A percentile compares a stretch with the other conserved stretches of the same genome.
These are phyloP conservation scores for Anoplopoma fimbria DNA, from an alignment of 2,113 vertebrate genomes.

Conservation along the genomic window DNA sequence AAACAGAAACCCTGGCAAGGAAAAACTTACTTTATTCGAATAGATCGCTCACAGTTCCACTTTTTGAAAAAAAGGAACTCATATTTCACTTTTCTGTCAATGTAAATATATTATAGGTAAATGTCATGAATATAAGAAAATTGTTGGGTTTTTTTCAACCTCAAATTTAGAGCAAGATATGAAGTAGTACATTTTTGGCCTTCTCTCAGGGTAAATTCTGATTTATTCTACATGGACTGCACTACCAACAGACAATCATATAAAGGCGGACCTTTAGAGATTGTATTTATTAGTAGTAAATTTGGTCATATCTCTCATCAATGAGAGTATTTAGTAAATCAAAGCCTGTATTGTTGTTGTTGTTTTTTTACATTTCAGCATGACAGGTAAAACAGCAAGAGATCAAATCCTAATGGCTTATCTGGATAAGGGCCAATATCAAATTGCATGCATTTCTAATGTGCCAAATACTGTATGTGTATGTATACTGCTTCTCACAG, in stretches of 20 bases:
- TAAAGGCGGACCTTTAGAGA: neutral
- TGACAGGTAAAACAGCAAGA: slow-evolving; percentile 21
- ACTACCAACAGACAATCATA: neutral
- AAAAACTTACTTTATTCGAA: slow-evolving; percentile 53
- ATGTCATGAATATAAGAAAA: neutral
- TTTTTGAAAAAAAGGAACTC: slow-evolving; percentile 19
- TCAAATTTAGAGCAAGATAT: no score
- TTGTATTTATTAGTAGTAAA: neutral
- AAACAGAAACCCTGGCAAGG: slow-evolving; percentile 41
- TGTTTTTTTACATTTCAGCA: neutral
- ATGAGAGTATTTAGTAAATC: neutral
- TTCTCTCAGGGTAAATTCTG: neutral
- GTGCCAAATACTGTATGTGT: neutral
- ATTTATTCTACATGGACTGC: neutral
- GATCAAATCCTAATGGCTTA: slow-evolving; percentile 40
- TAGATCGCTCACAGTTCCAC: slow-evolving; percentile 24
- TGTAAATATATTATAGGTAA: slow-evolving; percentile 28
- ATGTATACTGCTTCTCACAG: slow-evolving; percentile 6
- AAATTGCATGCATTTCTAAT: slow-evolving; percentile 16
- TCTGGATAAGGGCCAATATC: slow-evolving; percentile 31
- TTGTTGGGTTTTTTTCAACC: no score
- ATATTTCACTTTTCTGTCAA: slow-evolving; percentile 46
- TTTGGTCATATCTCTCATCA: neutral
- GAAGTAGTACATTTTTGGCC: neutral
- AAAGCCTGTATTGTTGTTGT: neutral